phyloP scores from a whole-genome alignment of 2,113 vertebrate species.

The Arenaria interpres region DNA sequence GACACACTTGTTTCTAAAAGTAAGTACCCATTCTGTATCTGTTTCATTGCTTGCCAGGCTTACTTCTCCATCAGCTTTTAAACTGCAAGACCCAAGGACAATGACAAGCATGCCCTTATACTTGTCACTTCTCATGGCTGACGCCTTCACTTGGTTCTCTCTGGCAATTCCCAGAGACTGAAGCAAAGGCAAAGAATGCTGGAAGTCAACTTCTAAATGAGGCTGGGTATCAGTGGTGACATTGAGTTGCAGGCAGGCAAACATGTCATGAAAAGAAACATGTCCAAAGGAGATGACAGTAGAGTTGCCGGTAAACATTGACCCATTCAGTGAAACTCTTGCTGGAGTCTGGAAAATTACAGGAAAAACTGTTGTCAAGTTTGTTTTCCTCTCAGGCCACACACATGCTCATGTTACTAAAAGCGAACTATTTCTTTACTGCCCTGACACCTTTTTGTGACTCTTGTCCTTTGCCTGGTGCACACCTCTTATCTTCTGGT shows the following conservation, averaged over 20 bases:
- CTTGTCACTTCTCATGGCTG: background rate
- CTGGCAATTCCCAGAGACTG: slow-evolving; percentile 69
- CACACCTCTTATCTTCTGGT: background rate
- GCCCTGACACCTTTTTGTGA: background rate
- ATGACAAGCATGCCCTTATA: slow-evolving; percentile 45
- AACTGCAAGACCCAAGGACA: slow-evolving; percentile 72
- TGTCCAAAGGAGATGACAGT: slow-evolving; percentile 37
- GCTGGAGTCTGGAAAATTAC: slow-evolving; percentile 67
- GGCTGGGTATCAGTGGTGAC: slow-evolving; percentile 23
- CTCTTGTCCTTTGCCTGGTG: background rate
- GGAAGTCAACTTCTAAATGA: slow-evolving; percentile 59
- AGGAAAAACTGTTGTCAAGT: background rate
- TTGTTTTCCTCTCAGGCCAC: background rate
- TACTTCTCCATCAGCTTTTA: slow-evolving; percentile 64
- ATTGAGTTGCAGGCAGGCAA: slow-evolving; percentile 47
- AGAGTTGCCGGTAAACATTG: slow-evolving; percentile 56
- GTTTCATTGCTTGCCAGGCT: slow-evolving; percentile 14
- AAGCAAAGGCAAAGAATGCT: slow-evolving; percentile 69
- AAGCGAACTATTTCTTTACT: background rate
- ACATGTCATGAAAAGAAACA: slow-evolving; percentile 36
- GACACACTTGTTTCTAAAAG: slow-evolving; percentile 71
- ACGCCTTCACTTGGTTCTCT: slow-evolving; percentile 61
- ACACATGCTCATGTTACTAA: background rate
- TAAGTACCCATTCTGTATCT: slow-evolving; percentile 56
- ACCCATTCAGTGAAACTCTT: slow-evolving; percentile 72